Base-by-base conservation (phyloP, 2,888 invertebrate species). In the Melolontha melolontha region DNA sequence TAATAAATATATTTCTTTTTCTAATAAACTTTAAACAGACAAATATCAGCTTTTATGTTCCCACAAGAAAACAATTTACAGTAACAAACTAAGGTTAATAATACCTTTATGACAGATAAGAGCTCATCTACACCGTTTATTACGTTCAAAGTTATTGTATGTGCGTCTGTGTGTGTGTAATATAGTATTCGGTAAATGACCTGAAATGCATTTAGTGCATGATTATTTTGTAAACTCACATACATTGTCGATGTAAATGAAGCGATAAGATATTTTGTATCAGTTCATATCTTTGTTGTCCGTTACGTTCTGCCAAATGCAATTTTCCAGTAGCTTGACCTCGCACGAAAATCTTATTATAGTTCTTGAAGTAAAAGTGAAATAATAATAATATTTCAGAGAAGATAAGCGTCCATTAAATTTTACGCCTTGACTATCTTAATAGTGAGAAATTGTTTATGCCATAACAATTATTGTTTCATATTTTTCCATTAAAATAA, bases 221-320 rank as follows among this genome's bases (percentile, higher is more conserved):
- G 27, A 16, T 14, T 2, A 34, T 14, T 52, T 29, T n/a, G 41
- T 27, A 55, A 34, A 41, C 41, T 16, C 47, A 10, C 34, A 41
- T 55, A 55, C 55, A 55, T 55, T 55, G 55, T 55, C 40, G 41
- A 55, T 55, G 55, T 41, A 55, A 55, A 55, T 55, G 27, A 55
- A 55, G 41, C 55, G 55, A 55, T 55, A 55, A 55, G 22, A 55
- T 55, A 55, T 55, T 55, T 41, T 41, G 55, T 55, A 55, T 55
- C 55, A 22, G 55, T 55, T 41, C 55, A 22, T 55, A 55, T 55
- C 55, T 55, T 29, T 34, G n/a, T 22, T 16, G 55, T 41, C 41
- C 55, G 42, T 55, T 41, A 55, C 41, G 55, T 41, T 34, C 16
- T 40, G 11, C 40, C 17, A n/a, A 41, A 41, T 22, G 55, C 55